Evolutionary conservation across 2,113 vertebrate genomes (phyloP), one percentile per base, ranked within the genome.

Genomic region (Mirza zaza): DNA sequence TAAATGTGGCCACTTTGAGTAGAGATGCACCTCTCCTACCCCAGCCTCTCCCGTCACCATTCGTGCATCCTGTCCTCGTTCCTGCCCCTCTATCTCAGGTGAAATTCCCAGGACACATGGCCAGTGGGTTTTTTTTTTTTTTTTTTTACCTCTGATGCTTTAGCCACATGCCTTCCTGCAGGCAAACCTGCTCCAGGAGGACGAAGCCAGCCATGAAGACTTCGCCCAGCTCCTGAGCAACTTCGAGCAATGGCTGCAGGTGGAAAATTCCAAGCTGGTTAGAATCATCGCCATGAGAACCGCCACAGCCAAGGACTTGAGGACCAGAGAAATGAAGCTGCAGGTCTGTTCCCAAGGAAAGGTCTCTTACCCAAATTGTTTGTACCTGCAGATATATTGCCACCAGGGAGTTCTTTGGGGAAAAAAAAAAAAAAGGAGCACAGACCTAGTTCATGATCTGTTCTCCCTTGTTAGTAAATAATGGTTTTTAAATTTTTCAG

Each of bases 241-340:
- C 97, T 99, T 99, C 86, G 98, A 99, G 96, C 97, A 96, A 27
- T 99, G 99, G 99, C 96, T 99, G 50, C 96, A 87, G 96, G 97
- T 36, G 86, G 98, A 99, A 97, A 99, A 99, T 4, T 42, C 91
- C 1, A 97, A 99, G 95, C 98, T 99, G 77, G 98, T 98, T 27
- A 96, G 95, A 95, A 95, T 99, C 91, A 97, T 98, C 45, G 93
- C 93, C 34, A 82, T 14, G 76, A 98, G 87, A 67, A 75, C 84
- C 15, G 77, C 96, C 34, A 97, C 98, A 0, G 8, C 93, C 61
- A 93, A 98, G 80, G 98, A 99, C 87, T 52, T 98, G 52, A 97
- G 98, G 96, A 87, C 94, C 97, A 83, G 71, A n/a, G 97, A 97
- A 84, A 95, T 85, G 3, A 98, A 98, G 5, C 98, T 99, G 32